A percentile compares a stretch with the other conserved stretches of the same genome.
Evolutionary conservation across 1,140 invertebrate species (phyloP).

Genomic region (Orius laevigatus): DNA sequence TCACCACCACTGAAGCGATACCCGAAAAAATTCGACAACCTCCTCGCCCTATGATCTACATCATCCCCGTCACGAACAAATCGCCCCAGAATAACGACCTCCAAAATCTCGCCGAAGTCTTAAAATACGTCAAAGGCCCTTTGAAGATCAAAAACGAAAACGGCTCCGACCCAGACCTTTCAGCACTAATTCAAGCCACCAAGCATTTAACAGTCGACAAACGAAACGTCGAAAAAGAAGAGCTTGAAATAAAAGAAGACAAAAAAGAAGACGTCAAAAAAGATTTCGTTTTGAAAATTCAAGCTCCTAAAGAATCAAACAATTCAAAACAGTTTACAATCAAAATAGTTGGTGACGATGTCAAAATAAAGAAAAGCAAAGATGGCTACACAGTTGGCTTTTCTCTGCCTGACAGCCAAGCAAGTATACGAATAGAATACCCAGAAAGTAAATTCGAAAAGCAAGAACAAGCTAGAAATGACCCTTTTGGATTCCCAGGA

Average conservation of each 20-base stretch:
- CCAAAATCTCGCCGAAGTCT: constrained; percentile 1
- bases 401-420: constrained; percentile 4
- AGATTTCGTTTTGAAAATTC: constrained; percentile 5
- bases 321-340: constrained; percentile 9
- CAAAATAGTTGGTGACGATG: constrained; percentile 11
- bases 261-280: constrained; percentile 1
- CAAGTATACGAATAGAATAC: constrained; percentile 12
- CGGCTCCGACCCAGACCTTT: constrained; percentile 4
- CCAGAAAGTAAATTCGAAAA: constrained; percentile 7
- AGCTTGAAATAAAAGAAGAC: not conserved
- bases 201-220: constrained; percentile 9
- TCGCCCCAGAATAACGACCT: constrained; percentile 5
- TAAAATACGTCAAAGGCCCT: constrained; percentile 1
- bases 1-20: not conserved
- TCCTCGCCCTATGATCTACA: constrained; percentile 11
- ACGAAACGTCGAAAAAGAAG: constrained; percentile 3
- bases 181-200: constrained; percentile 3
- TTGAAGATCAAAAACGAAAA: constrained; percentile 6
- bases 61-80: constrained; percentile 11
- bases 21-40: constrained; percentile 5
- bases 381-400: constrained; percentile 9
- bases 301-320: constrained; percentile 7
- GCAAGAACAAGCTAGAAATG: not conserved
- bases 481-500: not conserved
- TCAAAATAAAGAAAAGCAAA: constrained; percentile 11